Evolutionary conservation across 92 coral and sea anemone species (phyloP), one percentile per base, ranked within the genome.

Genomic region (Anthopleura xanthogrammica): DNA sequence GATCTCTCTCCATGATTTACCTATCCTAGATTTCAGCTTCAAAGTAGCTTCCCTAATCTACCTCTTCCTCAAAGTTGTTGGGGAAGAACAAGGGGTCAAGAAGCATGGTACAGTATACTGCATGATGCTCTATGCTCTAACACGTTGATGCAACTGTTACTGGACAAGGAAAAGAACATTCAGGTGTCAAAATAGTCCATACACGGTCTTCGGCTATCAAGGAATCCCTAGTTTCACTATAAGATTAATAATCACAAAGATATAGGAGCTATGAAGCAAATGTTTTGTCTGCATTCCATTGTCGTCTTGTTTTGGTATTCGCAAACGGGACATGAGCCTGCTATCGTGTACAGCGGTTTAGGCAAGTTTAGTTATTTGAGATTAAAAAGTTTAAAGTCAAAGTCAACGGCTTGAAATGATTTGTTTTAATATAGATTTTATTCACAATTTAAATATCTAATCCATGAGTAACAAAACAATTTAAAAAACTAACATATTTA

Each of bases 1-100:
- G 87, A 75, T 95, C 98, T 82, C 98, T 88, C 91, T 95, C 98
- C 90, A 95, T 88, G 54, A 76, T 82, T 80, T 39, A 14, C 65
- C 48, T 62, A 62, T 23, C 70, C 36, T 62, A n/a, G 36, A n/a
- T 20, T 58, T 58, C 70, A 62, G 70, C 1, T n/a, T 19, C 70
- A 20, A 3, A 46, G 50, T 62, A 6, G 19, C 36, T 62, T 62
- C 9, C 19, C 16, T 7, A 54, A 54, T 54, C 58, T 54, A 7
- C 11, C 58, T 62, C 36, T 62, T 62, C 24, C 11, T 62, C 5
- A 62, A 62, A 62, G 70, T 23, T 62, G 10, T n/a, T 20, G 4
- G 70, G 1, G 12, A 20, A n/a, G 10, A 20, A 62, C 29, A 62
- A 20, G 58, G 16, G 58, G 70, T 62, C 70, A 20, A 62, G 39